phyloP scores from a whole-genome alignment of 2,797 vertebrate species.

The Acestrorhynchus altus region DNA sequence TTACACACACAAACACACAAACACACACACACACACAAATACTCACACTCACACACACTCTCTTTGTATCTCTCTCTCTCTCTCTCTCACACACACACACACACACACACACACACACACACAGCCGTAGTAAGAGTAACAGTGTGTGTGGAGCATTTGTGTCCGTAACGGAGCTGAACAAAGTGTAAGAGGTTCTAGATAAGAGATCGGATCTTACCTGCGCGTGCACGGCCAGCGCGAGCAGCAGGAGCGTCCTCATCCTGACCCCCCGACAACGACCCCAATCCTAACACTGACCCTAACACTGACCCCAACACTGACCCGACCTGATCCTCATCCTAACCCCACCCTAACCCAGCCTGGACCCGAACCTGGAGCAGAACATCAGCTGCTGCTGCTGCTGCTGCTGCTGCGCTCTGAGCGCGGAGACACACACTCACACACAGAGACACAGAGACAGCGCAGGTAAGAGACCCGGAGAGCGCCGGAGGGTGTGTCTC shows the following conservation, averaged over 20 bases:
- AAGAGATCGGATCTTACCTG: too few relatives aligned
- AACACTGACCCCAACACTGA: too few relatives aligned
- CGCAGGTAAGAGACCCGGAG: constrained; percentile 50
- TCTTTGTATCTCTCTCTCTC: too few relatives aligned
- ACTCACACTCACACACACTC: neutral
- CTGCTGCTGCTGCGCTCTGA: neutral
- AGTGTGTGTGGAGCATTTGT: too few relatives aligned
- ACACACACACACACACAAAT: too few relatives aligned
- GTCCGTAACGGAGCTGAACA: too few relatives aligned
- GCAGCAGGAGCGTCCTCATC: constrained; percentile 68
- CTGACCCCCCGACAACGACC: too few relatives aligned
- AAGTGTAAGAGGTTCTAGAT: too few relatives aligned
- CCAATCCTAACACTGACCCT: constrained; percentile 38
- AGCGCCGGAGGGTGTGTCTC: neutral
- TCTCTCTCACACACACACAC: too few relatives aligned
- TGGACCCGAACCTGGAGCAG: constrained; percentile 6
- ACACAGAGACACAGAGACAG: too few relatives aligned
- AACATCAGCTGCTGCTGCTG: constrained; percentile 1
- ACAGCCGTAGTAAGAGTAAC: too few relatives aligned
- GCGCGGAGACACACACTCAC: neutral
- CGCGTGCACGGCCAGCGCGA: constrained; percentile 73
- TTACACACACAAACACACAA: neutral
- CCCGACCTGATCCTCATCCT: neutral
- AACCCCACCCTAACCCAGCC: neutral
- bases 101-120: too few relatives aligned